These are phyloP conservation scores for Sweltsa coloradensis DNA, from an alignment of 1,140 invertebrate genomes.

Conservation along the genomic window DNA sequence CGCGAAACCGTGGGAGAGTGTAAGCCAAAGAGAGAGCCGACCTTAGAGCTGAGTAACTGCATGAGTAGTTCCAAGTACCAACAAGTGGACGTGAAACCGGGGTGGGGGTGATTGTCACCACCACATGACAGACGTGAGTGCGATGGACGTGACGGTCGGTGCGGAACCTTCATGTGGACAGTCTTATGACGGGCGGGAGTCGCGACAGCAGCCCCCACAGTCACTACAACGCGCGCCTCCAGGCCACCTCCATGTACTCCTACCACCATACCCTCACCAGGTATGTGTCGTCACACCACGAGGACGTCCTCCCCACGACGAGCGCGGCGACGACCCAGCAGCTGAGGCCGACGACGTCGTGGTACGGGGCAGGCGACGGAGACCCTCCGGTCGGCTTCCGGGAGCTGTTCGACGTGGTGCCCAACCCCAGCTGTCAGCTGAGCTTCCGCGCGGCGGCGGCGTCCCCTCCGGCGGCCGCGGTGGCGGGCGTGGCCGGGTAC, in stretches of 20 bases:
- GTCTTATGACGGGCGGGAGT: slow-evolving; percentile 8
- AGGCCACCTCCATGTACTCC: no score
- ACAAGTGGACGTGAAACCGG: slow-evolving; percentile 8
- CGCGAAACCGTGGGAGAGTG: background rate
- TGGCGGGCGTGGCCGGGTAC: background rate
- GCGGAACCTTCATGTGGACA: slow-evolving; percentile 10
- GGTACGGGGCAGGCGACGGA: slow-evolving; percentile 1
- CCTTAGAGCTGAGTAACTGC: slow-evolving; percentile 7
- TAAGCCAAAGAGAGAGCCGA: slow-evolving; percentile 9
- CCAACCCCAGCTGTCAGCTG: slow-evolving; percentile 12
- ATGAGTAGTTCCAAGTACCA: slow-evolving; percentile 1
- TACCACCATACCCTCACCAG: no score
- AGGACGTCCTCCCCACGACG: background rate
- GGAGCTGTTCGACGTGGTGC: background rate
- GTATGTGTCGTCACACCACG: no score
- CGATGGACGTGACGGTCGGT: background rate
- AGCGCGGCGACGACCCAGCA: slow-evolving; percentile 4
- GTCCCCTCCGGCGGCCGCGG: background rate
- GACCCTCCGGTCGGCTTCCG: background rate
- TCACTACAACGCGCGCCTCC: background rate
- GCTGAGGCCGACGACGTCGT: background rate
- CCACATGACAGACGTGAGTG: slow-evolving; percentile 4
- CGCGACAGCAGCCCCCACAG: background rate
- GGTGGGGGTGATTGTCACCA: slow-evolving; percentile 1
- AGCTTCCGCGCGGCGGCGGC: slow-evolving; percentile 3